Evolutionary conservation across 2,888 invertebrate species (phyloP).

Genomic region (Cosmorhoe ocellata): DNA sequence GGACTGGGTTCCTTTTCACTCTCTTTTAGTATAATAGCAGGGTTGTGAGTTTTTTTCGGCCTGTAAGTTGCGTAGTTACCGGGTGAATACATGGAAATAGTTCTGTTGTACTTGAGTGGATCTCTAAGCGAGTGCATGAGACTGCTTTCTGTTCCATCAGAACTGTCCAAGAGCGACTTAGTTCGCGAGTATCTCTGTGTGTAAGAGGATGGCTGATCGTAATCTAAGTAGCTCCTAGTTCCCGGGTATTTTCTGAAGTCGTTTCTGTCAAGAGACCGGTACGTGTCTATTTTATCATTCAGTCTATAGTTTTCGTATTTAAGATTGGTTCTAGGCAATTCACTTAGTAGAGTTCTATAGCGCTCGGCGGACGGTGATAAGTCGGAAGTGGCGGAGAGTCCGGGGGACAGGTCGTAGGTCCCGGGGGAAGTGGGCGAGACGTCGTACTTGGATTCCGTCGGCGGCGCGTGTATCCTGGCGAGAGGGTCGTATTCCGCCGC

Average conservation of each 20-base stretch:
- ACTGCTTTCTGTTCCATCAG: slow-evolving; percentile 59
- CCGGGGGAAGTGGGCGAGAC: slow-evolving; percentile 66
- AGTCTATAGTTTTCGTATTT: slow-evolving; percentile 67
- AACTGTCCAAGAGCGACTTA: slow-evolving; percentile 70
- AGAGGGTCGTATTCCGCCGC: slow-evolving; percentile 82
- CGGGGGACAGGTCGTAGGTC: slow-evolving; percentile 70
- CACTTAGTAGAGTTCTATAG: slow-evolving; percentile 66
- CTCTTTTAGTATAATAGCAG: slow-evolving; percentile 77
- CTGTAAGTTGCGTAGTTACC: slow-evolving; percentile 78
- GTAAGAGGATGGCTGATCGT: slow-evolving; percentile 68
- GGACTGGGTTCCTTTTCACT: slow-evolving; percentile 77
- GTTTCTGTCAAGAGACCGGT: slow-evolving; percentile 75
- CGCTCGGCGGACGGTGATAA: slow-evolving; percentile 72
- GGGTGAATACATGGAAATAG: slow-evolving; percentile 75
- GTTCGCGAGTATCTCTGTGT: slow-evolving; percentile 71
- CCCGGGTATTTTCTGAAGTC: slow-evolving; percentile 73
- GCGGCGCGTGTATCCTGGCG: slow-evolving; percentile 68
- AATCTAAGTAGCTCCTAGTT: slow-evolving; percentile 67
- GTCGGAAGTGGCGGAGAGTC: slow-evolving; percentile 65
- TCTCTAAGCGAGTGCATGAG: slow-evolving; percentile 59
- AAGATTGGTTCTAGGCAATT: slow-evolving; percentile 60
- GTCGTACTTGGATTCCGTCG: slow-evolving; percentile 61
- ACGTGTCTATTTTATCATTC: slow-evolving; percentile 73
- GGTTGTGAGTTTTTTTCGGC: slow-evolving; percentile 74
- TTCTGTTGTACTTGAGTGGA: slow-evolving; percentile 70